phyloP scores from a whole-genome alignment of 2,888 invertebrate species.

The Tricholauxania praeusta region DNA sequence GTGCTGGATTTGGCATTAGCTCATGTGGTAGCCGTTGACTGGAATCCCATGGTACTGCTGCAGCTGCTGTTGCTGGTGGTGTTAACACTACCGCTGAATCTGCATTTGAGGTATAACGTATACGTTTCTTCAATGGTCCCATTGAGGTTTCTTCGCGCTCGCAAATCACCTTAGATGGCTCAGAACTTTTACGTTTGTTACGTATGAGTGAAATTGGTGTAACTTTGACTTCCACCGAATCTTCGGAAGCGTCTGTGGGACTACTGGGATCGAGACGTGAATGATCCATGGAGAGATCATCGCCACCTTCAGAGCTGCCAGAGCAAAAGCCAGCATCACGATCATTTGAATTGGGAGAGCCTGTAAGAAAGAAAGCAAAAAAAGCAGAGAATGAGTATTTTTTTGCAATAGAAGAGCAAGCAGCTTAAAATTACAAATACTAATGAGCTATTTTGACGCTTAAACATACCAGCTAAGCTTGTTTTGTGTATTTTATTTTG shows the following conservation, averaged over 20 bases:
- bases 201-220: slow-evolving; percentile 70
- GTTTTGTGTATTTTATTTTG: slow-evolving; percentile 7
- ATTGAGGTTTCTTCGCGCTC: slow-evolving; percentile 59
- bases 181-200: slow-evolving; percentile 77
- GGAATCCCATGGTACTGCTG: slow-evolving; percentile 72
- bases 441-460: neutral
- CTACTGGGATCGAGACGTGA: slow-evolving; percentile 70
- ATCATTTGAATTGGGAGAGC: slow-evolving; percentile 65
- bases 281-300: slow-evolving; percentile 72
- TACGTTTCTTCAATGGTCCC: slow-evolving; percentile 79
- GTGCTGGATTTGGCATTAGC: slow-evolving; percentile 69
- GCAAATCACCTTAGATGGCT: slow-evolving; percentile 74
- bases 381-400: slow-evolving; percentile 6
- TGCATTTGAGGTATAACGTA: slow-evolving; percentile 70
- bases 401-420: neutral
- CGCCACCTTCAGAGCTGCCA: slow-evolving; percentile 72
- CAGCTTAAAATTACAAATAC: neutral
- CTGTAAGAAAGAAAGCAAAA: slow-evolving; percentile 54
- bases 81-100: slow-evolving; percentile 58
- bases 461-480: neutral
- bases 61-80: slow-evolving; percentile 53
- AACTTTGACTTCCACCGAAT: slow-evolving; percentile 75
- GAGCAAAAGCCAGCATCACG: slow-evolving; percentile 81
- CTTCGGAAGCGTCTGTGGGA: slow-evolving; percentile 76
- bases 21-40: slow-evolving; percentile 64